These are phyloP conservation scores for Cremastinae sp. DNA, from an alignment of 2,888 invertebrate genomes.

Conservation along the genomic window DNA sequence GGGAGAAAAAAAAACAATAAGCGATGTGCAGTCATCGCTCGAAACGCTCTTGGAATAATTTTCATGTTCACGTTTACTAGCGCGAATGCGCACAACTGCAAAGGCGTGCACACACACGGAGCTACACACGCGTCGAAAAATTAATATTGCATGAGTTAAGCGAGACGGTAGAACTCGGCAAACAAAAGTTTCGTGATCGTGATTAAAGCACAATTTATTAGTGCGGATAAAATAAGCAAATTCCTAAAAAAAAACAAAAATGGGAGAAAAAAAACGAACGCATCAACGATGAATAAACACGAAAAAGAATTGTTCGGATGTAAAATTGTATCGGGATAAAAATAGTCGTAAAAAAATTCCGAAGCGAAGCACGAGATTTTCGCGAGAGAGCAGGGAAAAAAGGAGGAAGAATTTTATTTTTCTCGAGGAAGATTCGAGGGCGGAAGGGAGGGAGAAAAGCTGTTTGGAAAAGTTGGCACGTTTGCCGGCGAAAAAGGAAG, in stretches of 20 bases:
- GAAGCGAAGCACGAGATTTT: neutral
- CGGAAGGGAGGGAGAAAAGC: neutral
- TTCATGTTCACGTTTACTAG: neutral
- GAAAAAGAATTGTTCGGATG: slow-evolving; percentile 5
- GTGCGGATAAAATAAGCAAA: slow-evolving; percentile 37
- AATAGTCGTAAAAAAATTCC: slow-evolving; percentile 2
- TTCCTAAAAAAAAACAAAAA: slow-evolving; percentile 11
- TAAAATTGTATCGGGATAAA: neutral
- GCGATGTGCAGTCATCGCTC: slow-evolving; percentile 9
- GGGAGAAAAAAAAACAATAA: too few relatives aligned
- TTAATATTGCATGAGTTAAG: slow-evolving; percentile 43
- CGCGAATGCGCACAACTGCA: neutral
- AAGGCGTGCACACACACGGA: slow-evolving; percentile 25
- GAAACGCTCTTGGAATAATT: neutral
- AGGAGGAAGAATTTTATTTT: slow-evolving; percentile 12
- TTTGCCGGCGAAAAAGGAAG: slow-evolving; percentile 19
- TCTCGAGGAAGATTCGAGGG: slow-evolving; percentile 11
- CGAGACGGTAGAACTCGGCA: slow-evolving; percentile 18
- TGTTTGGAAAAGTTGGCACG: slow-evolving; percentile 16
- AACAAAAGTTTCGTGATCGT: slow-evolving; percentile 53
- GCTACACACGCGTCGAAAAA: slow-evolving; percentile 27
- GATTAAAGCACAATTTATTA: slow-evolving; percentile 50
- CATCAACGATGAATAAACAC: slow-evolving; percentile 4
- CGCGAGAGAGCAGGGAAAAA: slow-evolving; percentile 5
- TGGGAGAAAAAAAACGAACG: too few relatives aligned